Percentiles rank a stretch among this genome's conserved stretches.
Evolutionary conservation across 1,140 invertebrate species (phyloP).

Genomic region (Ostrea edulis): DNA sequence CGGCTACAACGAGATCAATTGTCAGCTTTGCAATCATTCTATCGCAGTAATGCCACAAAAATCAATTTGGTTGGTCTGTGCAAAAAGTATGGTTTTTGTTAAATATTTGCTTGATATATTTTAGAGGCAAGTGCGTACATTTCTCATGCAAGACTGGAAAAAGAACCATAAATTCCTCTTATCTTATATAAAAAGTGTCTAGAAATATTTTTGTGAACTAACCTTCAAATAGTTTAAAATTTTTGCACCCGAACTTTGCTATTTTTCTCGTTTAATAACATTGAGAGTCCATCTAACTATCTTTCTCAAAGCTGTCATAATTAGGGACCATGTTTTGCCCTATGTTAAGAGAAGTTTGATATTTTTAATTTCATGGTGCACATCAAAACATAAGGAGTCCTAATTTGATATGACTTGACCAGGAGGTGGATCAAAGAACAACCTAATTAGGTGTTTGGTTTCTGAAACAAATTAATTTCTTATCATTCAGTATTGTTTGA

Average conservation of each 20-base stretch:
- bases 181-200: neutral
- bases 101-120: neutral
- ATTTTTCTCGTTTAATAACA: neutral
- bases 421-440: neutral
- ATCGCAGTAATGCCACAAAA: neutral
- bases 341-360: neutral
- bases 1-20: neutral
- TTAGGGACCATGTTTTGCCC: neutral
- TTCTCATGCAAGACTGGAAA: neutral
- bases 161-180: conserved; percentile 24
- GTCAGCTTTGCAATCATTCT: neutral
- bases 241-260: conserved; percentile 24
- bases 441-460: conserved; percentile 15
- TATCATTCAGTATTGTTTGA: conserved; percentile 20
- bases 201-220: conserved; percentile 3
- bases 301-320: conserved; percentile 16
- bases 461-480: conserved; percentile 8
- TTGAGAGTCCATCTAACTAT: neutral
- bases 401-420: conserved; percentile 19
- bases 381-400: neutral
- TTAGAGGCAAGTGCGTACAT: neutral
- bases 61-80: neutral
- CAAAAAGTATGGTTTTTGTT: neutral
- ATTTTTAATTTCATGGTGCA: neutral
- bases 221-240: conserved; percentile 8